These are phyloP conservation scores for Glaucopsyche alexis DNA, from an alignment of 2,888 invertebrate species.

Conservation along the genomic window DNA sequence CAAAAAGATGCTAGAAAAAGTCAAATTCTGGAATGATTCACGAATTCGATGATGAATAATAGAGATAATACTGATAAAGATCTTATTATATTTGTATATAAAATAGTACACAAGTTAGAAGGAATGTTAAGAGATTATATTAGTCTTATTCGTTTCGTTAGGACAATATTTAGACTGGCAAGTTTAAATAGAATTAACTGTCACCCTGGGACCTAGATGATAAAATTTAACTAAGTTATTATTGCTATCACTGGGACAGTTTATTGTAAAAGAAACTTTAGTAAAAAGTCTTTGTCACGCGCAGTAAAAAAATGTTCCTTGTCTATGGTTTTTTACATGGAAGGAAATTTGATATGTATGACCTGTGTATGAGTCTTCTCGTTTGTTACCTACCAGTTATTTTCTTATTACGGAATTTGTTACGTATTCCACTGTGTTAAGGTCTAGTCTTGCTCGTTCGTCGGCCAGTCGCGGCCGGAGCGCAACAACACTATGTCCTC, in stretches of 20 bases:
- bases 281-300: neutral
- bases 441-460: slow-evolving; percentile 32
- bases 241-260: neutral
- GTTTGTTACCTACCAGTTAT: neutral
- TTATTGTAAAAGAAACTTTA: neutral
- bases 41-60: neutral
- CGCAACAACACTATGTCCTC: slow-evolving; percentile 80
- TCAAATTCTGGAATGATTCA: neutral
- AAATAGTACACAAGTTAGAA: neutral
- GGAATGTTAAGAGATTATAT: neutral
- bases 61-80: neutral
- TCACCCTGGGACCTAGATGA: neutral
- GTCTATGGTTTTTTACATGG: neutral
- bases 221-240: neutral
- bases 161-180: neutral
- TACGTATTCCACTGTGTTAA: neutral
- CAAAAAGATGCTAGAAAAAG: neutral
- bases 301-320: neutral
- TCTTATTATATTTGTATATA: neutral
- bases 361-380: neutral
- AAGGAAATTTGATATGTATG: neutral
- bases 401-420: neutral
- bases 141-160: neutral
- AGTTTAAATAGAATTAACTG: neutral
- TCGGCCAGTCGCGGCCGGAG: slow-evolving; percentile 57